Conservation (phyloP, 1,140 invertebrate species). For the Sycobia sp. region DNA sequence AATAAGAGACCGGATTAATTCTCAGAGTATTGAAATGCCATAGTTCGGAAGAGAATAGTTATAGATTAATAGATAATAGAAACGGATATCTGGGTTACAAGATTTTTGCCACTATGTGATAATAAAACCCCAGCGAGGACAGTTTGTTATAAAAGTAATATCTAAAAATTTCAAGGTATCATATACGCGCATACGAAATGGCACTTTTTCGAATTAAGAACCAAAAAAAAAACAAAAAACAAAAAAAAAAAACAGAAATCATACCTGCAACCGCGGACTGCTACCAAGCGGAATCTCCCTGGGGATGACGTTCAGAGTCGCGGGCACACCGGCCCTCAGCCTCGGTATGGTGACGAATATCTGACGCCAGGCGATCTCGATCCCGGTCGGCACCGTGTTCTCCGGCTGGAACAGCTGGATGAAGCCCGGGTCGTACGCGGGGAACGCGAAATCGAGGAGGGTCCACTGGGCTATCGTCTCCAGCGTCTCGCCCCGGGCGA, state of each 20-base stretch:
- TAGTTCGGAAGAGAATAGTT: too few species aligned
- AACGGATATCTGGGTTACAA: too few species aligned
- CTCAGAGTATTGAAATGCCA: too few species aligned
- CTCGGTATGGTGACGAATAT: slow-evolving; percentile 77
- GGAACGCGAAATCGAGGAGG: slow-evolving; percentile 71
- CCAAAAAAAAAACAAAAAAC: not conserved
- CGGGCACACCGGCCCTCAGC: slow-evolving; percentile 72
- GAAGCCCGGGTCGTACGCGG: slow-evolving; percentile 64
- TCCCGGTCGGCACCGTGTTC: slow-evolving; percentile 75
- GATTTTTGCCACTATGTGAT: too few species aligned
- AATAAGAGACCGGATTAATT: too few species aligned
- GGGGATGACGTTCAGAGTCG: slow-evolving; percentile 72
- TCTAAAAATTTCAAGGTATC: too few species aligned
- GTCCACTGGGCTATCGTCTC: slow-evolving; percentile 78
- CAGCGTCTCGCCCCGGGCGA: slow-evolving; percentile 53
- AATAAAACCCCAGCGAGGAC: too few species aligned
- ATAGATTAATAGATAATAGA: too few species aligned
- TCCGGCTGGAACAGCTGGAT: slow-evolving; percentile 69
- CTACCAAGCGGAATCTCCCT: slow-evolving; percentile 67
- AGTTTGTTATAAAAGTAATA: too few species aligned
- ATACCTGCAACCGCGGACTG: slow-evolving; percentile 68
- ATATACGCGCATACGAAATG: too few species aligned
- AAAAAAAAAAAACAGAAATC: too few species aligned
- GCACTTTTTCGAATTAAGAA: too few species aligned
- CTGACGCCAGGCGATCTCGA: slow-evolving; percentile 72